Evolutionary conservation across 1,140 invertebrate species (phyloP).

Genomic region (Meloidogyne floridensis): DNA sequence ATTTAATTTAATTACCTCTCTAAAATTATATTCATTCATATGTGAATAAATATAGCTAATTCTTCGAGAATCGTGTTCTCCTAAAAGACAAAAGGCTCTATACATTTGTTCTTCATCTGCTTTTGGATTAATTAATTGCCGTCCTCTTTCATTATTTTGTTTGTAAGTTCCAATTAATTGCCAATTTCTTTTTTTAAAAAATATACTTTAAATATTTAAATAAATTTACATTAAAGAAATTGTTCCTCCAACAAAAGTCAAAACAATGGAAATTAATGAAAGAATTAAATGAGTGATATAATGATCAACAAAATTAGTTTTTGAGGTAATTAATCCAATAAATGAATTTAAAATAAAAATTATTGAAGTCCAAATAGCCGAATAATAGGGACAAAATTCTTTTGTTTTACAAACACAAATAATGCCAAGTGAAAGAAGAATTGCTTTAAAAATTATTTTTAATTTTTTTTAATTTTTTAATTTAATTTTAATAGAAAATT

Average conservation of each 20-base stretch:
- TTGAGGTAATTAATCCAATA: conserved; percentile 54
- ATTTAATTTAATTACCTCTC: not conserved
- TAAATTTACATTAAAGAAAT: conserved; percentile 43
- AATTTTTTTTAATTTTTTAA: not conserved
- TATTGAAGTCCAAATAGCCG: conserved; percentile 56
- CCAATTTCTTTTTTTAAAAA: conserved; percentile 22
- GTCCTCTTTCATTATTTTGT: conserved; percentile 12
- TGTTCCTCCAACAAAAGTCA: conserved; percentile 49
- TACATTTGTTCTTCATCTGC: conserved; percentile 21
- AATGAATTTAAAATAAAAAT: conserved; percentile 58
- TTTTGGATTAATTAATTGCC: not conserved
- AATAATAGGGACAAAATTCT: conserved; percentile 61
- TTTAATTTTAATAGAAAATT: not conserved
- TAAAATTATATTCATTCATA: conserved; percentile 59
- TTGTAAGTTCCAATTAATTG: not conserved
- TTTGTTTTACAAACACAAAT: conserved; percentile 57
- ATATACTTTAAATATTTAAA: conserved; percentile 17
- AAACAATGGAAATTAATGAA: conserved; percentile 54
- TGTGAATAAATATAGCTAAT: conserved; percentile 59
- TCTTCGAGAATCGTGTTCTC: conserved; percentile 53
- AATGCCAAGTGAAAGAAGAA: conserved; percentile 53
- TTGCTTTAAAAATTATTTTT: conserved; percentile 37
- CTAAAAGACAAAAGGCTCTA: conserved; percentile 56
- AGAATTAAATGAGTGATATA: conserved; percentile 57
- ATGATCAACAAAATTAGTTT: conserved; percentile 47